Evolutionary conservation across 2,113 vertebrate species (phyloP).

Genomic region (Cyanistes caeruleus): DNA sequence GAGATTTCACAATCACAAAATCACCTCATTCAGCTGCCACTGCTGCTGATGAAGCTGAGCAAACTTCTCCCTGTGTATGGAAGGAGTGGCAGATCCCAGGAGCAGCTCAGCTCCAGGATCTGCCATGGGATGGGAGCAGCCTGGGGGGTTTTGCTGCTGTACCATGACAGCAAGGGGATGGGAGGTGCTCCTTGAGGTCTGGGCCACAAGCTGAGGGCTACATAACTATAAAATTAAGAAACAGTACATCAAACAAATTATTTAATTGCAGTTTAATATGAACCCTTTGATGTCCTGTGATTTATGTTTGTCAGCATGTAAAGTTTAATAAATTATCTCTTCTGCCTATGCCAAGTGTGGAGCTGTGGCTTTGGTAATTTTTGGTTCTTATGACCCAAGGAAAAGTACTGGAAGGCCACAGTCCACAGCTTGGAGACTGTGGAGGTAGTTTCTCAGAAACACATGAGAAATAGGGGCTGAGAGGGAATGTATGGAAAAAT

Average conservation of each 20-base stretch:
- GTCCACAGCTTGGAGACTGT: not conserved
- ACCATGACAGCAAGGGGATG: not conserved
- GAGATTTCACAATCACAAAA: not conserved
- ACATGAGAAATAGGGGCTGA: not conserved
- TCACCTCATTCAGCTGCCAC: not conserved
- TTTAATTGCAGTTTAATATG: not conserved
- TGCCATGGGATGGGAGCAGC: not conserved
- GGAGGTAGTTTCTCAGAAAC: not conserved
- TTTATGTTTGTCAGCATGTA: not conserved
- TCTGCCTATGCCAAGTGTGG: not conserved
- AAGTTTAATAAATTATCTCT: not conserved
- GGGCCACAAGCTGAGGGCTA: not conserved
- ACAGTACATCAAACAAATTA: not conserved
- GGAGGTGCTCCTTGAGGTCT: not conserved
- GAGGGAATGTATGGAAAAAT: not conserved
- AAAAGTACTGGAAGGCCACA: not conserved
- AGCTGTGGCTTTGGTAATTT: not conserved
- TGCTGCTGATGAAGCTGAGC: not conserved
- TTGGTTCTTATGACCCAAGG: not conserved
- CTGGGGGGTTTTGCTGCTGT: not conserved
- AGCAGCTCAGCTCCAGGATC: not conserved
- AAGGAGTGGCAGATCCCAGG: not conserved
- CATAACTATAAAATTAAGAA: not conserved
- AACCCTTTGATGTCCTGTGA: not conserved
- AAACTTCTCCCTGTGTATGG: not conserved